Percentiles rank a stretch among this genome's conserved stretches.
phyloP scores from a whole-genome alignment of 35 echinoderm and acorn worm species.

The Heliocidaris tuberculata region DNA sequence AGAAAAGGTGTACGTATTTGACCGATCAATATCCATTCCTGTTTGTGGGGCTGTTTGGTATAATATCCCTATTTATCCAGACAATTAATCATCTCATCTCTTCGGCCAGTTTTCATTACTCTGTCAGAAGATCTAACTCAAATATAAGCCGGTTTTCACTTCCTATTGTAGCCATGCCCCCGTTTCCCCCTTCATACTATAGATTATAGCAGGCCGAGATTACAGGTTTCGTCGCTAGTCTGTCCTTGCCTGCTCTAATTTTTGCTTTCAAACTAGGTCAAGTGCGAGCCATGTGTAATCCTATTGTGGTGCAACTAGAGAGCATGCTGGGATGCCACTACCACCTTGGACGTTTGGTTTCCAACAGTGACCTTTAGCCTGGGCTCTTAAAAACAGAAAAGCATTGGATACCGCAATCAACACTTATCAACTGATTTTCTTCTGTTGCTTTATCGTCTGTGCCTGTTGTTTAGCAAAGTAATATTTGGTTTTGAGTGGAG shows the following conservation, averaged over 20 bases:
- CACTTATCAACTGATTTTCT: too few species aligned
- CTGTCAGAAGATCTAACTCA: neutral
- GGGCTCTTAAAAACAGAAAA: neutral
- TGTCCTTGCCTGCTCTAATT: neutral
- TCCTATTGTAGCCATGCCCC: neutral
- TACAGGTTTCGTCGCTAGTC: neutral
- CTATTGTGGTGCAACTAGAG: neutral
- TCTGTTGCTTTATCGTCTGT: too few species aligned
- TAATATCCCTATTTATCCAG: neutral
- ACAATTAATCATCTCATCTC: neutral
- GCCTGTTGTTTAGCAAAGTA: too few species aligned
- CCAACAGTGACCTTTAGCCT: neutral
- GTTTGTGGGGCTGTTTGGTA: neutral
- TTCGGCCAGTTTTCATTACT: neutral
- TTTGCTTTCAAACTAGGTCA: neutral
- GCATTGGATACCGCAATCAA: neutral
- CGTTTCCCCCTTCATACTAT: neutral
- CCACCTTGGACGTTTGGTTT: neutral
- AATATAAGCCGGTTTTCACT: neutral
- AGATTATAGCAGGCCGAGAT: neutral
- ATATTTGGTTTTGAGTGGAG: too few species aligned
- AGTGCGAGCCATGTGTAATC: neutral
- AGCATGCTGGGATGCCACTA: neutral
- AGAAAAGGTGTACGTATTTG: neutral
- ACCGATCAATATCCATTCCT: neutral